Evolutionary conservation across 2,797 vertebrate species (phyloP).

Genomic region (Fistularia tabacaria): DNA sequence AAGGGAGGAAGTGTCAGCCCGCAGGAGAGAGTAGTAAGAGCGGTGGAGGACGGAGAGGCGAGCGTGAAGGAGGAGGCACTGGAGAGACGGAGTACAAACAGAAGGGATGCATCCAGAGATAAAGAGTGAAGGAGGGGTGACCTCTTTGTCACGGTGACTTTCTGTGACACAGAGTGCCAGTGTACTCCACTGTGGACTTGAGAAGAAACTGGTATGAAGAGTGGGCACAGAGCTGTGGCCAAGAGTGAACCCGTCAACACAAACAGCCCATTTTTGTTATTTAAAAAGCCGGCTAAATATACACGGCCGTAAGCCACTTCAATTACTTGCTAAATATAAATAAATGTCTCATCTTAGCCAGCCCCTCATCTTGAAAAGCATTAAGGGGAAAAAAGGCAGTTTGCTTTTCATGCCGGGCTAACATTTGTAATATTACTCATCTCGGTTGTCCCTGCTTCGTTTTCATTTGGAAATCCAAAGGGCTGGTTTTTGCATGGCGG

Average conservation of each 20-base stretch:
- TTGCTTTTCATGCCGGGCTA: constrained; percentile 18
- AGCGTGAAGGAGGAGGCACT: constrained; percentile 11
- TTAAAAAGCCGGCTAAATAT: neutral
- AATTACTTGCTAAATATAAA: constrained; percentile 61
- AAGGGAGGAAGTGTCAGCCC: constrained; percentile 23
- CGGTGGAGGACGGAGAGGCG: constrained; percentile 22
- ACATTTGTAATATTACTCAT: constrained; percentile 20
- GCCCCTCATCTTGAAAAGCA: constrained; percentile 36
- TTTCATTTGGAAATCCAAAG: neutral
- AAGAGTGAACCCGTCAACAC: constrained; percentile 26
- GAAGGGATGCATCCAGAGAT: constrained; percentile 17
- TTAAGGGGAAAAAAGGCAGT: constrained; percentile 18
- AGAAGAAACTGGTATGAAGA: constrained; percentile 21
- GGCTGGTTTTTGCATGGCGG: constrained; percentile 3
- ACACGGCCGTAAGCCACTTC: constrained; percentile 24
- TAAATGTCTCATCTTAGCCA: constrained; percentile 44
- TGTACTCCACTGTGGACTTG: constrained; percentile 20
- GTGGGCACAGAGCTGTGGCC: neutral
- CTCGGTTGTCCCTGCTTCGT: constrained; percentile 22
- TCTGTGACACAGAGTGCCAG: constrained; percentile 27
- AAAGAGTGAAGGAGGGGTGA: constrained; percentile 29
- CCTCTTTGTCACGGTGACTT: constrained; percentile 45
- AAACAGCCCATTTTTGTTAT: constrained; percentile 29
- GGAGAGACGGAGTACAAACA: constrained; percentile 29
- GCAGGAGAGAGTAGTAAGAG: constrained; percentile 14